Evolutionary conservation across 2,888 invertebrate genomes (phyloP), one percentile per base, ranked within the genome.

Genomic region (Brachyptera putata): DNA sequence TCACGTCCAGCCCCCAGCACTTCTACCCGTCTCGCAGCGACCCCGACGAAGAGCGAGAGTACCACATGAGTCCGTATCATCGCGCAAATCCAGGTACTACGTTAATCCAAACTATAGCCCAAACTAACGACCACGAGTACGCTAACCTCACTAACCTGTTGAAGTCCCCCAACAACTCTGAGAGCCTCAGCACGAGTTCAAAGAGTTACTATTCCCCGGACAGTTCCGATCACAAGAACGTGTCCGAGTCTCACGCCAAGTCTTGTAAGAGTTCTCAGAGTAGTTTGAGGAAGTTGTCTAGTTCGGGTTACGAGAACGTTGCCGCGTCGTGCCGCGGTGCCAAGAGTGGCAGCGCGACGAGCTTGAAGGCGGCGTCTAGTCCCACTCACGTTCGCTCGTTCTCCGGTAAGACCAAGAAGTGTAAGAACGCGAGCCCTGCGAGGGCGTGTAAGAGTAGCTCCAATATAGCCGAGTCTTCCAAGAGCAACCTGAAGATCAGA

Each of bases 261-360:
- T n/a, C n/a, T n/a, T n/a, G n/a, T n/a, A n/a, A n/a, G n/a, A n/a
- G n/a, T n/a, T n/a, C n/a, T n/a, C n/a, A n/a, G n/a, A n/a, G n/a
- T n/a, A n/a, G n/a, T 16, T 37, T 3, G 37, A 37, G 37, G 37
- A 37, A n/a, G n/a, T n/a, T n/a, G n/a, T n/a, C n/a, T n/a, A n/a
- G n/a, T n/a, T n/a, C n/a, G n/a, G n/a, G n/a, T n/a, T 75, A 76
- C 41, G 41, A 41, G 18, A 50, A 58, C 39, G 25, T 58, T 59
- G 25, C 41, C 64, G 50, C 70, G 69, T 69, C 71, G 72, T 72
- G 71, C 76, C 74, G 77, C 78, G 71, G 78, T 81, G 73, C 77
- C 76, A 65, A 75, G 67, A 70, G 76, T 74, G 69, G 76, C 76
- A 70, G 70, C 67, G 66, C 73, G 75, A 67, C 21, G 22, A 46